Percentiles rank a stretch among this genome's conserved stretches.
Conservation (phyloP, 2,888 invertebrate species). For the Coronaproctus castanopsis region DNA sequence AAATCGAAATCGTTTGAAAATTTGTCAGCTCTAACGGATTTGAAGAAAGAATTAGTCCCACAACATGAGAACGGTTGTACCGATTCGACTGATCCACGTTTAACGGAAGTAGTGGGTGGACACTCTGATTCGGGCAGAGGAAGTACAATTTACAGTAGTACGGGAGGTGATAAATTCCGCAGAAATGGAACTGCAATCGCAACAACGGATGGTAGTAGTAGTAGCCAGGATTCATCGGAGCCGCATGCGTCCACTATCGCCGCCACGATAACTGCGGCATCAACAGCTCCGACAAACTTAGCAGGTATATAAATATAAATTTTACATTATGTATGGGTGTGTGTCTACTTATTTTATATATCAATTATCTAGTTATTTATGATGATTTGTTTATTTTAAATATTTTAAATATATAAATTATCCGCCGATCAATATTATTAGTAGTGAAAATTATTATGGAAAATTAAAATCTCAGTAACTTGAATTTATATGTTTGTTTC, state of each 20-base stretch:
- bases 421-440: too few species aligned
- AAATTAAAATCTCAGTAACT: too few species aligned
- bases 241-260: conserved; percentile 23
- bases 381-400: too few species aligned
- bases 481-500: too few species aligned
- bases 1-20: conserved; percentile 12
- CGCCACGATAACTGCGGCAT: too few species aligned
- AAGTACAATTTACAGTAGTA: conserved; percentile 56
- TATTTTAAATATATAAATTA: too few species aligned
- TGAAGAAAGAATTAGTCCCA: background rate
- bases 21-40: background rate
- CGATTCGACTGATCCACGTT: conserved; percentile 27
- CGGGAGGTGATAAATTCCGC: background rate
- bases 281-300: too few species aligned
- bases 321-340: too few species aligned
- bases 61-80: background rate
- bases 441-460: too few species aligned
- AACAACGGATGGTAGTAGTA: conserved; percentile 32
- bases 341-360: too few species aligned
- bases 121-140: conserved; percentile 60
- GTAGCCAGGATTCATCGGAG: conserved; percentile 37
- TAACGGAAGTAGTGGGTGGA: conserved; percentile 34
- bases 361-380: too few species aligned
- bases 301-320: too few species aligned
- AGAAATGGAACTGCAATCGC: conserved; percentile 31